A percentile compares a stretch with the other conserved stretches of the same genome.
Evolutionary conservation across 23 tunicate species (phyloP).

Genomic region (Ciona savignyi): DNA sequence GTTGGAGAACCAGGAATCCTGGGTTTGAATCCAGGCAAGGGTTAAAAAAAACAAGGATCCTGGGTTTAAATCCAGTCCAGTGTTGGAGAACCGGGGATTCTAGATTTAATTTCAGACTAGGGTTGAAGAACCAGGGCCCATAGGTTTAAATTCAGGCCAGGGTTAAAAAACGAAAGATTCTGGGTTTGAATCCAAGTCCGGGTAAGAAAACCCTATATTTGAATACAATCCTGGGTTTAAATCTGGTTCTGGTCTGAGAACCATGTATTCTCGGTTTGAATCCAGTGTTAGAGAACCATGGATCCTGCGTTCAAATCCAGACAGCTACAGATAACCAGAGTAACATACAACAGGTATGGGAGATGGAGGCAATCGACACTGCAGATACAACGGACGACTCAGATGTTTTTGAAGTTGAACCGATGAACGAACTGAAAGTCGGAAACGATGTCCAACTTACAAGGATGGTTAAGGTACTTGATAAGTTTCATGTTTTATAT

Average conservation of each 20-base stretch:
- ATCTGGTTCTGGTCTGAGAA: background rate
- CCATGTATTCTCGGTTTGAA: background rate
- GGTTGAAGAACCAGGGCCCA: background rate
- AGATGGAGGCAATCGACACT: slow-evolving; percentile 91
- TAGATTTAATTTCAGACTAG: background rate
- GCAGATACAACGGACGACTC: slow-evolving; percentile 92
- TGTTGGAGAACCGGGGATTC: background rate
- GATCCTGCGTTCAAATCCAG: background rate
- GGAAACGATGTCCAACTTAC: slow-evolving; percentile 81
- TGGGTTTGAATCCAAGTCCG: background rate
- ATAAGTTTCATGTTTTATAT: too few species aligned
- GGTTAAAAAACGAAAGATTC: background rate
- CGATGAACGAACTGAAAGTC: slow-evolving; percentile 91
- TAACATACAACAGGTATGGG: slow-evolving; percentile 73
- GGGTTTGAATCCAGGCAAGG: background rate
- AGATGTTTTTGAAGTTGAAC: slow-evolving; percentile 80
- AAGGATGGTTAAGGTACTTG: slow-evolving; percentile 81
- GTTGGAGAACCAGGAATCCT: slow-evolving; percentile 1
- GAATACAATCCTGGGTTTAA: background rate
- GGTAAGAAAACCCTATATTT: background rate
- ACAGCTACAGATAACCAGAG: background rate
- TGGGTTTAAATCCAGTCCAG: background rate
- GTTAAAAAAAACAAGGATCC: background rate
- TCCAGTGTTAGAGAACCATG: background rate
- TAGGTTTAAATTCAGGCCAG: background rate